Conservation (phyloP, 2,797 vertebrate genomes). For the Crypturellus tataupa region DNA sequence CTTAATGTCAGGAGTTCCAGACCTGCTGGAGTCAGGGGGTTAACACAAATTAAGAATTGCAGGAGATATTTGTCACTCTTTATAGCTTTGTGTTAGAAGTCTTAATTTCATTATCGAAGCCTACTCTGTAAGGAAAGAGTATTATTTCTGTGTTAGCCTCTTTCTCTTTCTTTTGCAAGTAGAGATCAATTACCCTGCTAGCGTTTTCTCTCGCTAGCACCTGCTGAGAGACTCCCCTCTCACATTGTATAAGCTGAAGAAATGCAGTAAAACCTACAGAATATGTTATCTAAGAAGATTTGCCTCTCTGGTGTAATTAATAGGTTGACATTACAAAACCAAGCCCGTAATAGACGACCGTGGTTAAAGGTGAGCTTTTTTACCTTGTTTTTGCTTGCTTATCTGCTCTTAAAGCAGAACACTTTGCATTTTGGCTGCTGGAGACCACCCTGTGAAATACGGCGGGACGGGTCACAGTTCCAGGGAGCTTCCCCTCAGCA, state of each 20-base stretch:
- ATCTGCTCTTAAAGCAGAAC: not conserved
- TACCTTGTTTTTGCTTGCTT: not conserved
- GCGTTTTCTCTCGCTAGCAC: not conserved
- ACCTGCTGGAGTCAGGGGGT: conserved; percentile 54
- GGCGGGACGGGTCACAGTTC: not conserved
- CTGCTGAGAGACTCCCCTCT: not conserved
- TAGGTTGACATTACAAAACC: not conserved
- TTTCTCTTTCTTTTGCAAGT: conserved; percentile 3
- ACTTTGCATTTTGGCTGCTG: not conserved
- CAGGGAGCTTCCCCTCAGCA: not conserved
- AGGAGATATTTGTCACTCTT: conserved; percentile 60
- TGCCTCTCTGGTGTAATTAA: not conserved
- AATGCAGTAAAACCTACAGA: not conserved
- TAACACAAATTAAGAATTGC: conserved; percentile 71
- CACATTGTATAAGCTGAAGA: not conserved
- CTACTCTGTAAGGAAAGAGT: not conserved
- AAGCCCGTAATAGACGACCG: not conserved
- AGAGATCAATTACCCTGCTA: not conserved
- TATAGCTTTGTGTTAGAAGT: conserved; percentile 55
- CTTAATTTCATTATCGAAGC: conserved; percentile 62
- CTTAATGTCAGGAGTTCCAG: conserved; percentile 68
- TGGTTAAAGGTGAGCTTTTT: not conserved
- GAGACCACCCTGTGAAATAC: not conserved
- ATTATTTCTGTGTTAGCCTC: conserved; percentile 51
- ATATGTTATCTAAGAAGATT: not conserved